Conservation (phyloP, 2,888 invertebrate genomes). For the Caprella mutica region DNA sequence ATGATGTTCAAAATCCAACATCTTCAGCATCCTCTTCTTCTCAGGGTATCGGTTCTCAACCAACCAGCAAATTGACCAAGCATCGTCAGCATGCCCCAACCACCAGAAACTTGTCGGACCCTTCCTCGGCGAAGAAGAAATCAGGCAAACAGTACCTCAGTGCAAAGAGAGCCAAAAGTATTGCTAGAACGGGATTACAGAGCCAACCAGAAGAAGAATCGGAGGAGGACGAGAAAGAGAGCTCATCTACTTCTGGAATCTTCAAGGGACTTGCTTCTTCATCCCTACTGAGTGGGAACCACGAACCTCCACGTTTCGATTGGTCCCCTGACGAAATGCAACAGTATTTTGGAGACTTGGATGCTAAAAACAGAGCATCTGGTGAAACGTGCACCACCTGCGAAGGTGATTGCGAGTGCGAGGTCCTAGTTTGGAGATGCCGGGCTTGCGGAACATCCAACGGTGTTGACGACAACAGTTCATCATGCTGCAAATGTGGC, state of each 20-base stretch:
- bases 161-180: too few species aligned
- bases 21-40: conserved; percentile 14
- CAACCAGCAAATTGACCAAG: neutral
- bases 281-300: conserved; percentile 4
- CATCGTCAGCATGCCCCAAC: neutral
- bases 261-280: conserved; percentile 7
- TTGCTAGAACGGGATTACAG: neutral
- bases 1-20: conserved; percentile 46
- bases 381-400: neutral
- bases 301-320: conserved; percentile 2
- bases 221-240: conserved; percentile 1
- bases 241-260: conserved; percentile 1
- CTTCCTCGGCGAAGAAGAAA: neutral
- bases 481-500: neutral
- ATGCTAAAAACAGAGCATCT: neutral
- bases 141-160: too few species aligned
- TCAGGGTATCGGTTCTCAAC: neutral
- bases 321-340: conserved; percentile 2
- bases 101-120: neutral
- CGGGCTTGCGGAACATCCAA: neutral
- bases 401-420: neutral
- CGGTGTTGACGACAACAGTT: neutral
- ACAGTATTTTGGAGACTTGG: conserved; percentile 8
- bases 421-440: neutral
- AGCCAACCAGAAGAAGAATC: conserved; percentile 8